Evolutionary conservation across 1,140 invertebrate genomes (phyloP).

Genomic region (Eueides isabella): DNA sequence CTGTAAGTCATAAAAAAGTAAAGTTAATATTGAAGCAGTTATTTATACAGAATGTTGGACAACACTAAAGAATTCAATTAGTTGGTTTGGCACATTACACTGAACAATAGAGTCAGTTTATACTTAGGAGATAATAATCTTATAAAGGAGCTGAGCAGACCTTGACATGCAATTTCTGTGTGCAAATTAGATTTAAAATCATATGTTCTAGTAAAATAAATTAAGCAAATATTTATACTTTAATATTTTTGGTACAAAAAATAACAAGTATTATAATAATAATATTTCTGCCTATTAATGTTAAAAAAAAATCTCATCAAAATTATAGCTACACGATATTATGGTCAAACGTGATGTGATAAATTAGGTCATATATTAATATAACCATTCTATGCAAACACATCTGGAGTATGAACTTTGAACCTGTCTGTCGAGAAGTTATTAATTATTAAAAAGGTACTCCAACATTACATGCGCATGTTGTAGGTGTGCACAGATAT

Average conservation of each 20-base stretch:
- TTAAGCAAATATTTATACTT: too few relatives aligned
- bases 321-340: too few relatives aligned
- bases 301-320: too few relatives aligned
- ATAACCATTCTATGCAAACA: neutral
- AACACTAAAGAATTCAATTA: slow-evolving; percentile 24
- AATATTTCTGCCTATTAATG: too few relatives aligned
- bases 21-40: neutral
- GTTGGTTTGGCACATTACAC: slow-evolving; percentile 22
- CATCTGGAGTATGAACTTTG: neutral
- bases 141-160: slow-evolving; percentile 18
- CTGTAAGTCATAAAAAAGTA: neutral
- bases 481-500: too few relatives aligned
- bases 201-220: neutral
- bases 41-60: slow-evolving; percentile 3
- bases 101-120: slow-evolving; percentile 26
- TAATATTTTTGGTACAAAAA: too few relatives aligned
- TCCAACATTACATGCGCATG: neutral
- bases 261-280: too few relatives aligned
- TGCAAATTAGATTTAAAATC: slow-evolving; percentile 3
- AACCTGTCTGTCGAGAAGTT: neutral
- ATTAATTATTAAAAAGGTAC: neutral
- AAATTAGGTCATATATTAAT: neutral
- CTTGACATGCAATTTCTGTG: slow-evolving; percentile 16
- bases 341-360: neutral
- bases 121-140: slow-evolving; percentile 21